These are phyloP conservation scores for Remorina albescens DNA, from an alignment of 2,797 vertebrate species.

Conservation along the genomic window DNA sequence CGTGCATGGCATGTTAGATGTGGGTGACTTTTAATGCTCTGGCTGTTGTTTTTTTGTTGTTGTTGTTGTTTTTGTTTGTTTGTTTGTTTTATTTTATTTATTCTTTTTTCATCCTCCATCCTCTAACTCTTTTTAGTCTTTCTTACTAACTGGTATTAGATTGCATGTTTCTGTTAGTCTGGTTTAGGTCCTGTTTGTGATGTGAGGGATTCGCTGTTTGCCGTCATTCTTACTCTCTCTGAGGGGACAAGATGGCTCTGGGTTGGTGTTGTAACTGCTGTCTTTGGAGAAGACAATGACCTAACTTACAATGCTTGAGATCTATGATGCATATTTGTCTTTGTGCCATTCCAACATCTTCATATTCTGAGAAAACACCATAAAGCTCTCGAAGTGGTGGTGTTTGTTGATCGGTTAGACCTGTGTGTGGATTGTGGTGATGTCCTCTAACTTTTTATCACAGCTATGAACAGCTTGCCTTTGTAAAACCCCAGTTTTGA, in stretches of 20 bases:
- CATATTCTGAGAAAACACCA: not conserved
- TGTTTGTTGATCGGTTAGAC: constrained; percentile 2
- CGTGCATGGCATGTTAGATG: constrained; percentile 79
- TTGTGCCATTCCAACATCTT: not conserved
- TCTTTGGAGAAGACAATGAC: constrained; percentile 19
- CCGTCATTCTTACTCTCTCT: constrained; percentile 29
- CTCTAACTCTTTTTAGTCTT: constrained; percentile 41
- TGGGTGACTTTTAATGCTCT: constrained; percentile 54
- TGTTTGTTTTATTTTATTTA: too few species aligned
- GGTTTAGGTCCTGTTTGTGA: constrained; percentile 41
- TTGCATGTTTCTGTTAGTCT: constrained; percentile 73
- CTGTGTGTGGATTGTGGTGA: constrained; percentile 22
- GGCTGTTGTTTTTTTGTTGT: constrained; percentile 30
- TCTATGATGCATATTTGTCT: constrained; percentile 14
- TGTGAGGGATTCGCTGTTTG: constrained; percentile 32
- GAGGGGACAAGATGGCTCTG: constrained; percentile 40
- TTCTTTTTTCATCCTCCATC: constrained; percentile 7
- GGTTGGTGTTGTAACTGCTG: constrained; percentile 38
- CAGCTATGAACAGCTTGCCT: constrained; percentile 3
- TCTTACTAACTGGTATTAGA: constrained; percentile 76
- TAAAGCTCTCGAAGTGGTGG: constrained; percentile 40
- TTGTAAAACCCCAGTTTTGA: constrained; percentile 8
- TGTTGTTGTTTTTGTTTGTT: not conserved
- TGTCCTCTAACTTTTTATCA: constrained; percentile 18
- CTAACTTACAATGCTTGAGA: constrained; percentile 52